Conservation (phyloP, 2,888 invertebrate genomes). For the Leucophenga montana region DNA sequence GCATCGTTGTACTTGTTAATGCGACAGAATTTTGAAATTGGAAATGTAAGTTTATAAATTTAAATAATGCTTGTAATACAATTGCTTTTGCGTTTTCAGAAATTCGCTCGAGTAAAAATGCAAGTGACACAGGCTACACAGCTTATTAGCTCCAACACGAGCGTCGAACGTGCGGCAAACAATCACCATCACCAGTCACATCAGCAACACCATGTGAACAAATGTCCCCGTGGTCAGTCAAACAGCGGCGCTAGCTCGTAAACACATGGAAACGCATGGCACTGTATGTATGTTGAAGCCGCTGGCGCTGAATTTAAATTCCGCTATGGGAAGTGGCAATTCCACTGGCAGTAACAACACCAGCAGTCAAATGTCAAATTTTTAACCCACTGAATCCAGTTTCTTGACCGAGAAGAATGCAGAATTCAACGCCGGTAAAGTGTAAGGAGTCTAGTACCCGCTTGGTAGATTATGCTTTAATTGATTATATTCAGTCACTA, state of each 20-base stretch:
- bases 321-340: constrained; percentile 41
- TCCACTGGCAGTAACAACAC: constrained; percentile 42
- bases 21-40: constrained; percentile 96
- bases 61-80: neutral
- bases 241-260: constrained; percentile 89
- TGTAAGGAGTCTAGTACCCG: constrained; percentile 57
- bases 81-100: constrained; percentile 75
- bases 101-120: constrained; percentile 98
- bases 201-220: constrained; percentile 79
- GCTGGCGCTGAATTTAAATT: constrained; percentile 76
- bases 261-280: constrained; percentile 94
- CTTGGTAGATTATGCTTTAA: constrained; percentile 42
- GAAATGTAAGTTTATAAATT: constrained; percentile 82
- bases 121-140: constrained; percentile 82
- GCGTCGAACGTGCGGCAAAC: constrained; percentile 15
- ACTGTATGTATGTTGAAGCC: constrained; percentile 93
- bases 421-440: constrained; percentile 38
- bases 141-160: constrained; percentile 9
- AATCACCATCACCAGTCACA: constrained; percentile 36
- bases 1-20: constrained; percentile 96
- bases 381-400: constrained; percentile 10
- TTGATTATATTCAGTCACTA: too few species aligned
- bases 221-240: constrained; percentile 88
- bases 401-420: constrained; percentile 64
- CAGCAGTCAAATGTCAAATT: constrained; percentile 44